Evolutionary conservation across 1,140 invertebrate species (phyloP).

Genomic region (Acromyrmex echinatior): DNA sequence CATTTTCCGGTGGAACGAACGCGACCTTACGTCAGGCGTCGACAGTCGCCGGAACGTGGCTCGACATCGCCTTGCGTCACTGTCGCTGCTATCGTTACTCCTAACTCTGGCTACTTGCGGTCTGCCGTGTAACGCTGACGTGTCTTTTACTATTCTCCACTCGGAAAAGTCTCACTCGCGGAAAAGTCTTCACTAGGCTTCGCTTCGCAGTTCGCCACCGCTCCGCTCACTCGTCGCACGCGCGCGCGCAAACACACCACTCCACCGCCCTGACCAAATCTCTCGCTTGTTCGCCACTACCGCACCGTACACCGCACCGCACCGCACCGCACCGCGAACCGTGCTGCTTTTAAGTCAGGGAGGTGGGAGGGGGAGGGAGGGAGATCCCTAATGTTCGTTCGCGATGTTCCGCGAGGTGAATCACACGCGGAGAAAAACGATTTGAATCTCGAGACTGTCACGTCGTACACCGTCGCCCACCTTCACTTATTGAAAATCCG

Average conservation of each 20-base stretch:
- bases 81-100: neutral
- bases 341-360: slow-evolving; percentile 28
- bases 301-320: slow-evolving; percentile 39
- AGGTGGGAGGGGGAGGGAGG: neutral
- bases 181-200: neutral
- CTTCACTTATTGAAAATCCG: slow-evolving; percentile 82
- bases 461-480: slow-evolving; percentile 76
- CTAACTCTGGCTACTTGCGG: neutral
- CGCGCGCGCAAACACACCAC: slow-evolving; percentile 48
- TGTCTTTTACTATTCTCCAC: neutral
- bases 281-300: slow-evolving; percentile 28
- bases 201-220: neutral
- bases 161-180: neutral
- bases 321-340: neutral
- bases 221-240: neutral
- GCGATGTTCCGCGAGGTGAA: slow-evolving; percentile 59
- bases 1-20: slow-evolving; percentile 76
- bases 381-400: neutral
- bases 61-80: slow-evolving; percentile 69
- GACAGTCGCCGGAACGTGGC: slow-evolving; percentile 73
- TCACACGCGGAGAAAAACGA: slow-evolving; percentile 57
- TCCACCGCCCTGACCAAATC: slow-evolving; percentile 43
- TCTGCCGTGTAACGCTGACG: neutral
- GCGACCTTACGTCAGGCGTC: slow-evolving; percentile 73
- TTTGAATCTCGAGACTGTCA: slow-evolving; percentile 38